Evolutionary conservation across 2,888 invertebrate species (phyloP).

Genomic region (Hydriomena furcata): DNA sequence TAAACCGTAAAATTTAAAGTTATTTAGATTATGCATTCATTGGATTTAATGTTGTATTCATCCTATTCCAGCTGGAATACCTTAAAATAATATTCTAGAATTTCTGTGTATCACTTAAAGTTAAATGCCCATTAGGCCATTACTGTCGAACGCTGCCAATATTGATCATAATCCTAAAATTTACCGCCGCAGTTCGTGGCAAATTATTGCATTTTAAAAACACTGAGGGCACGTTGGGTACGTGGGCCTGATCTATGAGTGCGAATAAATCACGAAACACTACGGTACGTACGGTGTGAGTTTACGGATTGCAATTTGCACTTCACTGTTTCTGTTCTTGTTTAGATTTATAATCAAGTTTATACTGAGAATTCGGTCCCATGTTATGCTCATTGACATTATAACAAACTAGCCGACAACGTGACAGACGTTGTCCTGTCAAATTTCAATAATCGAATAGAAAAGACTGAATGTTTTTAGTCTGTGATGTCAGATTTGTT

Average conservation of each 20-base stretch:
- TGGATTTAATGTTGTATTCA: conserved; percentile 32
- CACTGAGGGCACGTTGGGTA: conserved; percentile 11
- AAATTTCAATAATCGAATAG: too few species aligned
- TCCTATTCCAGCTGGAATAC: conserved; percentile 5
- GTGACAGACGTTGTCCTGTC: too few species aligned
- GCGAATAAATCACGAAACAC: conserved; percentile 26
- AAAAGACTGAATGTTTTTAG: too few species aligned
- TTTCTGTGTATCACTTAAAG: too few species aligned
- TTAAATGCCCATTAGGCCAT: conserved; percentile 14
- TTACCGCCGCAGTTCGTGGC: conserved; percentile 21
- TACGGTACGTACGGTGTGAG: conserved; percentile 18
- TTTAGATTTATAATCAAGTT: background rate
- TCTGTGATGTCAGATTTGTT: too few species aligned
- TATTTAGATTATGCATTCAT: conserved; percentile 38
- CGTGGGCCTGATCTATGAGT: conserved; percentile 16
- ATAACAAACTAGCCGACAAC: too few species aligned
- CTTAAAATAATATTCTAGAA: too few species aligned
- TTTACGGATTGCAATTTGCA: conserved; percentile 27
- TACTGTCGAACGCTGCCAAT: conserved; percentile 16
- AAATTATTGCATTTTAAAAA: conserved; percentile 32
- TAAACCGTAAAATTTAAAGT: conserved; percentile 55
- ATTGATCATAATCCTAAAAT: conserved; percentile 27
- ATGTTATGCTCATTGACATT: background rate
- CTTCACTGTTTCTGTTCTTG: conserved; percentile 12
- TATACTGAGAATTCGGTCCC: background rate